Percentiles rank a stretch among this genome's conserved stretches.
phyloP scores from a whole-genome alignment of 1,140 invertebrate species.

The Camponotus floridanus region DNA sequence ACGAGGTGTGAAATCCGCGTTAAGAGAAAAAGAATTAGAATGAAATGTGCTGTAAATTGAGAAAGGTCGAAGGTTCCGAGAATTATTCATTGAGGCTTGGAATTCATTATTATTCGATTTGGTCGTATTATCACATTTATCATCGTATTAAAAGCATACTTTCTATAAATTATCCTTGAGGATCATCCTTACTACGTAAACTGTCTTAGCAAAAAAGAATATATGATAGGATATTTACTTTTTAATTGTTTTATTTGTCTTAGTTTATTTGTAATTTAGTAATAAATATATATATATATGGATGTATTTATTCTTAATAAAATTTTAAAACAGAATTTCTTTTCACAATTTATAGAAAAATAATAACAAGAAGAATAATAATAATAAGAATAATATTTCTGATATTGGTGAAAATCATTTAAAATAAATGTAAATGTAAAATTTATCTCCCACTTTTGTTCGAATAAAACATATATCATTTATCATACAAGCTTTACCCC shows the following conservation, averaged over 20 bases:
- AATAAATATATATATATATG: background rate
- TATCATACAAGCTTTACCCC: background rate
- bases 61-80: constrained; percentile 63
- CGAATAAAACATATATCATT: background rate
- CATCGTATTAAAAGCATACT: background rate
- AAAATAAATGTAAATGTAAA: constrained; percentile 3
- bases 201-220: background rate
- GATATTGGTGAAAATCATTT: background rate
- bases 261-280: background rate
- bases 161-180: background rate
- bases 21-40: constrained; percentile 66
- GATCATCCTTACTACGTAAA: background rate
- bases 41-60: constrained; percentile 28
- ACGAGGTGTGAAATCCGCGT: constrained; percentile 77
- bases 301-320: background rate
- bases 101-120: constrained; percentile 23
- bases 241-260: background rate
- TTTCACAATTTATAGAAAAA: background rate
- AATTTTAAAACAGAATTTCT: background rate
- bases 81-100: constrained; percentile 32
- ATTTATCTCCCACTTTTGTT: constrained; percentile 3
- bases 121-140: background rate
- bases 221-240: background rate
- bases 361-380: no score
- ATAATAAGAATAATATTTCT: background rate